A percentile compares a stretch with the other conserved stretches of the same genome.
Conservation (phyloP, 2,888 invertebrate species). For the Arge pagana region DNA sequence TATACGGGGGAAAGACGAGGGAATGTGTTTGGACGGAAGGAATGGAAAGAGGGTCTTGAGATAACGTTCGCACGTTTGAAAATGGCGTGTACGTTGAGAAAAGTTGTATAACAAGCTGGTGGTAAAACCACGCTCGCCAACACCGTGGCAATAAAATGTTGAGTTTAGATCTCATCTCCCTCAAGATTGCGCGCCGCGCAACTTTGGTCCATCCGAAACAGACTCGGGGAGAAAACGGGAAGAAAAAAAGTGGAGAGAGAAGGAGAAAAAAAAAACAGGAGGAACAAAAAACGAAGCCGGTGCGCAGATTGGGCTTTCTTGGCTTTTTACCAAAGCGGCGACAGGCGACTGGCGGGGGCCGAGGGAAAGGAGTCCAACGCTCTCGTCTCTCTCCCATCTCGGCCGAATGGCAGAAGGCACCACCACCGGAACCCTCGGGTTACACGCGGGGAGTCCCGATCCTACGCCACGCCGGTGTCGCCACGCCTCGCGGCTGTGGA, state of each 20-base stretch:
- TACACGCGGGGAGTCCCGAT: too few relatives aligned
- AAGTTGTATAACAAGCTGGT: conserved; percentile 15
- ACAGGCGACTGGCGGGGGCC: too few relatives aligned
- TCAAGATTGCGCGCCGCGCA: conserved; percentile 20
- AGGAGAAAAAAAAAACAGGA: too few relatives aligned
- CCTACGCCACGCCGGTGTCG: conserved; percentile 40
- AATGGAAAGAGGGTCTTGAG: conserved; percentile 10
- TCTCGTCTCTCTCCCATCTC: too few relatives aligned
- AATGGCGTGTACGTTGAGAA: conserved; percentile 10
- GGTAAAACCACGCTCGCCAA: conserved; percentile 10
- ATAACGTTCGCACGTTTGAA: conserved; percentile 11
- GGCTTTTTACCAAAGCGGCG: conserved; percentile 47
- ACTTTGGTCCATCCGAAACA: conserved; percentile 22
- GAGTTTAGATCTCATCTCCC: conserved; percentile 22
- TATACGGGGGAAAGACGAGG: too few relatives aligned
- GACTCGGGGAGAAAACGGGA: conserved; percentile 3
- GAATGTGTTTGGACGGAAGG: too few relatives aligned
- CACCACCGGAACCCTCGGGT: too few relatives aligned
- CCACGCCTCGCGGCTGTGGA: conserved; percentile 42
- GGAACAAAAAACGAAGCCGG: conserved; percentile 20
- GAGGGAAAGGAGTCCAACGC: too few relatives aligned
- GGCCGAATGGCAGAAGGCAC: too few relatives aligned
- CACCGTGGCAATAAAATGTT: conserved; percentile 14
- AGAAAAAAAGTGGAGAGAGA: too few relatives aligned
- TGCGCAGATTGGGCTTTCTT: conserved; percentile 52